Base-by-base conservation (phyloP, 2,888 invertebrate species). In the Drosophila flavopinicola region DNA sequence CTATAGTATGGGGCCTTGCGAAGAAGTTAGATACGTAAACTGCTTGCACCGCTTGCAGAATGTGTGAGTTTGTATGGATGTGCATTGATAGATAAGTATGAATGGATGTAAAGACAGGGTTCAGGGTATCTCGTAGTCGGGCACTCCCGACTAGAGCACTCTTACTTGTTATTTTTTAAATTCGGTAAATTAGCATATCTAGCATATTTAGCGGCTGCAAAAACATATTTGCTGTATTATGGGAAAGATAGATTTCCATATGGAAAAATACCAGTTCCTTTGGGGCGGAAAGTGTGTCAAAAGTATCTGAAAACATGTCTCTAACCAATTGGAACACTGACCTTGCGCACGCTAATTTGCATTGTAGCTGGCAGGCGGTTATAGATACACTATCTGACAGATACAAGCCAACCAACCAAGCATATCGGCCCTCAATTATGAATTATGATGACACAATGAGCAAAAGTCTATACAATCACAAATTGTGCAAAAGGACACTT, bases 291-390 rank as follows among this genome's bases (percentile, higher is more conserved):
- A 53, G 71, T 64, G 56, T 75, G 70, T 71, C 70, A 70, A 57
- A 75, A 75, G 56, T 56, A 48, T 49, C 51, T 61, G 1, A 15
- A 44, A 37, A 35, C 24, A 39, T 67, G 45, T 42, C 51, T 38
- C 48, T 35, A 76, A 11, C 29, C 72, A 72, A 65, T 58, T 44
- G 73, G 51, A 71, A 59, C 58, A 85, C 78, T 84, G 80, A 79
- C 78, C 78, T 86, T 86, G 73, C 58, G 20, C 85, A 79, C 63
- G 15, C 41, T 35, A 45, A 72, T 79, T 61, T 68, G 63, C 77
- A 84, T 76, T 86, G 84, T 59, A 3, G 15, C 24, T 15, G 38
- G 30, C 39, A 17, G 2, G 7, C 11, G 37, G 25, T 24, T 29
- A 52, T 39, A 66, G 51, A 52, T 56, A 69, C 32, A 41, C 30